Evolutionary conservation across 2,113 vertebrate genomes (phyloP), one percentile per base, ranked within the genome.

Genomic region (Channa argus): DNA sequence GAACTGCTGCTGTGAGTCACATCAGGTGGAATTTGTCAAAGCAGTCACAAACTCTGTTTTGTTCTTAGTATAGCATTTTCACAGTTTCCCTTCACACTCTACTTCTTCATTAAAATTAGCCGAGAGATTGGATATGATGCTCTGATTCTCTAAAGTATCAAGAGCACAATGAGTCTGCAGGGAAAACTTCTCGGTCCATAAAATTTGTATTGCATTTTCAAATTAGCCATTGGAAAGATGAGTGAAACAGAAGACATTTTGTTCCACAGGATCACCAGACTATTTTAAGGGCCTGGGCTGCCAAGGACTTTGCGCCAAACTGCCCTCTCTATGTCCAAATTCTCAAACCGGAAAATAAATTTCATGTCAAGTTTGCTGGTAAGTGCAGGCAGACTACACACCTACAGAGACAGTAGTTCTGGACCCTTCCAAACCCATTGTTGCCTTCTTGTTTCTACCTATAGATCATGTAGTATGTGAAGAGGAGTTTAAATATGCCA

Each of bases 301-400:
- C 98, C 7, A 99, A 99, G 91, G 98, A 99, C 84, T 99, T 99
- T 88, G 98, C 98, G 79, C 98, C 98, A 55, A 99, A 98, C 63
- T 99, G 98, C 63, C 98, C 98, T 51, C 93, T 99, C 41, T 99
- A 99, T 53, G 98, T 99, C 24, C 98, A 99, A 58, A 99, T 99
- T 83, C 90, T 99, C 86, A 99, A 99, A 86, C 98, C 98, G 39
- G 98, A 99, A 88, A 99, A 99, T 79, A 99, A 99, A 93, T 99
- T 99, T 84, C 98, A 99, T 74, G 98, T 99, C 53, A 99, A 99
- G 87, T 99, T 99, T 94, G 98, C 98, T 74, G 98, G 98, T 99
- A 89, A 95, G 94, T 83, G 5, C 3, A 0, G 1, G 0, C 39
- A 33, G 12, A 13, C 6, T 2, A n/a, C 11, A 12, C 0, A 15